These are phyloP conservation scores for Colinus virginianus DNA, from an alignment of 2,113 vertebrate species.

Conservation along the genomic window DNA sequence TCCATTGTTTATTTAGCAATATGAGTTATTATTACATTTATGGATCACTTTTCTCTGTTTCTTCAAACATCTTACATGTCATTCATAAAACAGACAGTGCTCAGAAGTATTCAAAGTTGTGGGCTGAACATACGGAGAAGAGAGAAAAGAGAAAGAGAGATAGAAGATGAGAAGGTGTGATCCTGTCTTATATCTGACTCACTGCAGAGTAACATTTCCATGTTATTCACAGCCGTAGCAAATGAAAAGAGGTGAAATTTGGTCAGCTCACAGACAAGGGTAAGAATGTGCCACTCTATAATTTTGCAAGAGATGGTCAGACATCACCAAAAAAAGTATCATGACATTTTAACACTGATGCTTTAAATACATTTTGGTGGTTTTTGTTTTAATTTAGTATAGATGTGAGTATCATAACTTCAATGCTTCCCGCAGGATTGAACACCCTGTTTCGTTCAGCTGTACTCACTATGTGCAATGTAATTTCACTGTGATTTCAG, in stretches of 20 bases:
- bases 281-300: background rate
- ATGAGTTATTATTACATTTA: background rate
- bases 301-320: background rate
- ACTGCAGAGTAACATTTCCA: background rate
- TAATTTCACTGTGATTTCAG: background rate
- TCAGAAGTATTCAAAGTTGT: background rate
- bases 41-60: background rate
- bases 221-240: background rate
- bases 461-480: background rate
- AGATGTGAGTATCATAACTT: background rate
- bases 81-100: background rate
- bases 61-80: background rate
- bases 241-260: background rate
- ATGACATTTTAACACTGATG: background rate
- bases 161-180: background rate
- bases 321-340: background rate
- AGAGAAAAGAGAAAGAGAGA: background rate
- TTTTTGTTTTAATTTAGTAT: background rate
- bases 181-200: background rate
- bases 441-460: background rate
- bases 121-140: background rate
- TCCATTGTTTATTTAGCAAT: background rate
- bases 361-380: background rate
- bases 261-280: background rate
- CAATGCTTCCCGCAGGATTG: background rate